Evolutionary conservation across 2,113 vertebrate species (phyloP).

Genomic region (Anser cygnoides): DNA sequence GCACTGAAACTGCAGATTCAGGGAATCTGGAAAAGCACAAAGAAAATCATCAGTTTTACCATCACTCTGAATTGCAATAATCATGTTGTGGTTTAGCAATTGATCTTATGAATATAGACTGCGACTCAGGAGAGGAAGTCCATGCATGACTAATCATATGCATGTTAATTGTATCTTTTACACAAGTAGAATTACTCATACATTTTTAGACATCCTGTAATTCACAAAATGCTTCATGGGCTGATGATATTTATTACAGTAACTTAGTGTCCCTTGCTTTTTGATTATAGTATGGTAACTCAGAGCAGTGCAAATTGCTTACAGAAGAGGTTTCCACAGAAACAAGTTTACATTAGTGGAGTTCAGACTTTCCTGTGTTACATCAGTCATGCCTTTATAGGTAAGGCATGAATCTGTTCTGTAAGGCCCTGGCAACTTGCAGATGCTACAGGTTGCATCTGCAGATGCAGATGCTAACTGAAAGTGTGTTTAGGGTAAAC

Average conservation of each 20-base stretch:
- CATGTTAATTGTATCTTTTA: neutral
- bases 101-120: neutral
- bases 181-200: neutral
- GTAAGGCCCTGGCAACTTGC: neutral
- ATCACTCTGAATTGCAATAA: constrained; percentile 9
- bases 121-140: neutral
- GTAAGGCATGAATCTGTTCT: neutral
- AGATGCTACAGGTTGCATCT: neutral
- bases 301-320: neutral
- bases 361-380: neutral
- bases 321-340: neutral
- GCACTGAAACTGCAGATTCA: constrained; percentile 85
- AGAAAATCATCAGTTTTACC: constrained; percentile 35
- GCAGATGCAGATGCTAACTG: neutral
- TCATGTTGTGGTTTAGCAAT: constrained; percentile 22
- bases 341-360: neutral
- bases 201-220: neutral
- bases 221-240: neutral
- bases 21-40: constrained; percentile 84
- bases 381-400: neutral
- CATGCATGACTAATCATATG: neutral
- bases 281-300: neutral
- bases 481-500: neutral
- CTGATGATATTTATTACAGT: neutral
- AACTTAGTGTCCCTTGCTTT: neutral